Evolutionary conservation across 2,888 invertebrate genomes (phyloP).

Genomic region (Drosophila buzzatii): DNA sequence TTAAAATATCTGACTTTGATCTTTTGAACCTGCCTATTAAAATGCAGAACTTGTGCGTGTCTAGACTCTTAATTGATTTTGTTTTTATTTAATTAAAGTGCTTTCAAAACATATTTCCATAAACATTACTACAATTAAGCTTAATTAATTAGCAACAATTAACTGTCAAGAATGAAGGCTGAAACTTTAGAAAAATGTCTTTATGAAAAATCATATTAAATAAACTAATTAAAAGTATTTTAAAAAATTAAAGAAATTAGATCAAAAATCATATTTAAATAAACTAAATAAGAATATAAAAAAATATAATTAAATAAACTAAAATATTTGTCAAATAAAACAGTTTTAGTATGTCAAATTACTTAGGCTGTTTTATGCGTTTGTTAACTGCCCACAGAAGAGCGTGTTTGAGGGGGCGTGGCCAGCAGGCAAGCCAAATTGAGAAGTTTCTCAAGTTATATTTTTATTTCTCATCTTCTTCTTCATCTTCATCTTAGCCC

Average conservation of each 20-base stretch:
- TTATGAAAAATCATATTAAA: neutral
- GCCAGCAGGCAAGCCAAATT: constrained; percentile 11
- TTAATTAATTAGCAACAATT: neutral
- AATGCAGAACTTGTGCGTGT: constrained; percentile 4
- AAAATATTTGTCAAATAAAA: constrained; percentile 20
- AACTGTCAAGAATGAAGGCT: neutral
- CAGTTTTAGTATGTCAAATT: constrained; percentile 39
- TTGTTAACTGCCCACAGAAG: constrained; percentile 28
- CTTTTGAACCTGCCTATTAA: neutral
- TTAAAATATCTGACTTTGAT: neutral
- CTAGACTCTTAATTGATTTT: neutral
- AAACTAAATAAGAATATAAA: neutral
- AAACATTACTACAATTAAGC: neutral
- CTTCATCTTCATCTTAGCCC: neutral
- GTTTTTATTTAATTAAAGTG: neutral
- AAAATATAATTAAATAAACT: neutral
- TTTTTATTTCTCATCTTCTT: too few relatives aligned
- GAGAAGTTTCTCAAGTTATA: constrained; percentile 38
- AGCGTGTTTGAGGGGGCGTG: neutral
- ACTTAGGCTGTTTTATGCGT: constrained; percentile 33
- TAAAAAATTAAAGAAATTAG: neutral
- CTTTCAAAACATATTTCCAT: neutral
- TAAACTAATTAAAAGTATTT: constrained; percentile 1
- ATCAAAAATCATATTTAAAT: neutral
- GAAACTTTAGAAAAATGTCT: neutral